A percentile compares a stretch with the other conserved stretches of the same genome.
Evolutionary conservation across 2,888 invertebrate genomes (phyloP).

Genomic region (Pammene aurita): DNA sequence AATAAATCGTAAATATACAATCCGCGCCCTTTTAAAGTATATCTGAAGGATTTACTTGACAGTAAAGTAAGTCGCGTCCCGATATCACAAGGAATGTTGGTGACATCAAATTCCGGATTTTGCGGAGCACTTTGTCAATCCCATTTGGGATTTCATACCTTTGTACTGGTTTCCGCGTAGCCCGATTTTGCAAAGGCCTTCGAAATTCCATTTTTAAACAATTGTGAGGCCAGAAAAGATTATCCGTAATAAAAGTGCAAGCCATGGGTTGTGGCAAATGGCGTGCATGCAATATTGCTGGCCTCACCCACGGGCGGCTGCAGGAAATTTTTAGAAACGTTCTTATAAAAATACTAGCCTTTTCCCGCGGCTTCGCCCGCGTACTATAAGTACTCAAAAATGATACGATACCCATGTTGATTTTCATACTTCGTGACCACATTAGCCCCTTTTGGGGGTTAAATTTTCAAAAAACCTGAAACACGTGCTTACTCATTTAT

Average conservation of each 20-base stretch:
- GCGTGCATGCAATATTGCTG: constrained; percentile 16
- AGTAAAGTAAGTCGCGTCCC: neutral
- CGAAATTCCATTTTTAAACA: constrained; percentile 18
- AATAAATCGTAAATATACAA: neutral
- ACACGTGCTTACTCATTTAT: no score
- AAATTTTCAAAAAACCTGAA: no score
- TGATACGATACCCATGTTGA: no score
- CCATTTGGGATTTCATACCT: constrained; percentile 18
- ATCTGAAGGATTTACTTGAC: neutral
- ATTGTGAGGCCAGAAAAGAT: constrained; percentile 6
- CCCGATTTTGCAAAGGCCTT: constrained; percentile 7
- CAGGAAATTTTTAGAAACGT: neutral
- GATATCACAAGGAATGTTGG: neutral
- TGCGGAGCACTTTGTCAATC: constrained; percentile 6
- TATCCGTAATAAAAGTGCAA: constrained; percentile 26
- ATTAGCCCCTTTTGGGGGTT: no score
- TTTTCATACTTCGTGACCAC: no score
- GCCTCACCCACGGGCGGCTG: neutral
- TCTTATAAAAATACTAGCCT: no score
- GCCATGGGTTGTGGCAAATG: constrained; percentile 24
- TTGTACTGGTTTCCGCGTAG: neutral
- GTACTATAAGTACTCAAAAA: no score
- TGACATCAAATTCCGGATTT: constrained; percentile 9
- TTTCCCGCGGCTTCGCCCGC: no score
- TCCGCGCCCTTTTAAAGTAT: neutral